Conservation (phyloP, 2,888 invertebrate species). For the Metellina segmentata region DNA sequence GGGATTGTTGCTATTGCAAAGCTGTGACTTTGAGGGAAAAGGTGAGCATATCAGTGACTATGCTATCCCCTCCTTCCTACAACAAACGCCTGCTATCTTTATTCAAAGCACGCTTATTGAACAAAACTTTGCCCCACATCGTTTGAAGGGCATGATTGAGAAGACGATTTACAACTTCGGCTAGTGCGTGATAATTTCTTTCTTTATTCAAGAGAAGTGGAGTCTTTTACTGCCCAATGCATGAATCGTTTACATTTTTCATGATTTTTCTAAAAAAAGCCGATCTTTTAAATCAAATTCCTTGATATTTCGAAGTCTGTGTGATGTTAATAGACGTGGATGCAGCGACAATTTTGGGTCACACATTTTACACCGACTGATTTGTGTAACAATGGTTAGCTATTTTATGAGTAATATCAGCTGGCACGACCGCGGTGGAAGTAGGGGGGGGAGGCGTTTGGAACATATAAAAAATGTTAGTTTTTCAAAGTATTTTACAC, state of each 20-base stretch:
- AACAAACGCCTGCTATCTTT: not conserved
- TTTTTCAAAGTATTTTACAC: no score
- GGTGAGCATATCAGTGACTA: conserved; percentile 26
- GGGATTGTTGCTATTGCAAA: not conserved
- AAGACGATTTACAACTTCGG: conserved; percentile 4
- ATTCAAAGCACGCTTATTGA: conserved; percentile 31
- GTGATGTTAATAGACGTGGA: no score
- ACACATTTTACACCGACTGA: no score
- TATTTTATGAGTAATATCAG: no score
- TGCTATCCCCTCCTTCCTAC: conserved; percentile 19
- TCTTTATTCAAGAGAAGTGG: not conserved
- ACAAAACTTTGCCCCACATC: conserved; percentile 56
- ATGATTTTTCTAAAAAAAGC: not conserved
- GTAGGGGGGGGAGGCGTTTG: no score
- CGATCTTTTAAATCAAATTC: no score
- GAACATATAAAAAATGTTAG: no score
- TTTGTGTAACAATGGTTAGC: no score
- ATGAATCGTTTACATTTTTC: not conserved
- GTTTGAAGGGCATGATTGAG: conserved; percentile 15
- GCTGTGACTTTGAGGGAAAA: not conserved
- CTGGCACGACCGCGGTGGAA: no score
- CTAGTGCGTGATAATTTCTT: not conserved
- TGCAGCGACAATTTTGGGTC: no score
- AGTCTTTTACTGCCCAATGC: not conserved
- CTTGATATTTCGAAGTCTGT: no score